Base-by-base conservation (phyloP, 2,888 invertebrate genomes). In the Leptopilina myrica region DNA sequence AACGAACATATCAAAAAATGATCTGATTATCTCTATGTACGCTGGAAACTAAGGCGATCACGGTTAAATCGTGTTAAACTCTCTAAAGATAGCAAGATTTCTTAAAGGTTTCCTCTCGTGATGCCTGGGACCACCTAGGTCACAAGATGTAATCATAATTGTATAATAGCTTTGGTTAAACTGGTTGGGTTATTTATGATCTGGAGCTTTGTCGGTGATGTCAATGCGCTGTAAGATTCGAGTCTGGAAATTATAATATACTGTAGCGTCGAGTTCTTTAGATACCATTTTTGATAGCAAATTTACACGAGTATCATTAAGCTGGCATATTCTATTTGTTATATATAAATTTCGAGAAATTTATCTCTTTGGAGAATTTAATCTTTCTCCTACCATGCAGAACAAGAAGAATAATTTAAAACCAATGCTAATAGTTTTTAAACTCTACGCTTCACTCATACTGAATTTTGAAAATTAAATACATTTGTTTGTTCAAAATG, bases 141-240 rank as follows among this genome's bases (percentile, higher is more conserved):
- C 82, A 80, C 73, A 80, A 88, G 89, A 89, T 90, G 89, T 87
- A 89, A 90, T 90, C 90, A 87, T 90, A 89, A 90, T 89, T 90
- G 89, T 89, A 90, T 89, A 90, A 90, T 90, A 89, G 87, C 86
- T 85, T 84, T 84, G 86, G 87, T 87, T 43, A 87, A 89, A 88
- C 87, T 88, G 87, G 86, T 85, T 85, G 85, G 86, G 87, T 90
- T 89, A 90, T 90, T 90, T 89, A 90, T 89, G 89, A 88, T 85
- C 81, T 84, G 85, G 86, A 85, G 87, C 86, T 88, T 87, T 88
- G 87, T 87, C 87, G 86, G 87, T 85, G 84, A 86, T 88, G 88
- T 88, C 88, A 88, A 88, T 88, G 88, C 85, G 84, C 81, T 85
- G 84, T 84, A 78, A 33, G 83, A 84, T 84, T 84, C 80, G 69